phyloP scores from a whole-genome alignment of 2,888 invertebrate species.

The Cecidostiba fungosa region DNA sequence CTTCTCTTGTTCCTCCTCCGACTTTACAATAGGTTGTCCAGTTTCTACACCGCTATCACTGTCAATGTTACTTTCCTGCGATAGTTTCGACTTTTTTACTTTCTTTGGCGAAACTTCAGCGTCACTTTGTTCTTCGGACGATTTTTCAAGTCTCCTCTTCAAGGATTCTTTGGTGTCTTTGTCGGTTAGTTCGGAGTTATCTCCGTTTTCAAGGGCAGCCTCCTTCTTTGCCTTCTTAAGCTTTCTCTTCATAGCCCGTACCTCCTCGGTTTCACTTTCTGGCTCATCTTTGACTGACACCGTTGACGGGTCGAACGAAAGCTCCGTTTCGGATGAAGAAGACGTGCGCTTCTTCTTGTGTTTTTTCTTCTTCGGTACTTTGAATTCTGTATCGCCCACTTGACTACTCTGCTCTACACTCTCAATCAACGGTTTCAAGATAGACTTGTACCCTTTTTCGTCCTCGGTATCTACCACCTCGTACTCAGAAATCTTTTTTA shows the following conservation, averaged over 20 bases:
- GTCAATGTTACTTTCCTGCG: neutral
- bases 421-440: conserved; percentile 35
- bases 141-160: neutral
- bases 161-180: neutral
- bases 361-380: conserved; percentile 36
- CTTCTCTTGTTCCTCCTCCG: conserved; percentile 12
- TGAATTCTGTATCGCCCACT: neutral
- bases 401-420: neutral
- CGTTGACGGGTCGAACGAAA: conserved; percentile 26
- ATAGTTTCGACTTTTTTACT: neutral
- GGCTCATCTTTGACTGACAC: conserved; percentile 49
- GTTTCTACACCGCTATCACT: neutral
- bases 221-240: conserved; percentile 47
- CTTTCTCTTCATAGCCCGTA: conserved; percentile 32
- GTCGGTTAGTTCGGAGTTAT: neutral
- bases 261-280: conserved; percentile 53
- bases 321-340: conserved; percentile 19
- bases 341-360: conserved; percentile 28
- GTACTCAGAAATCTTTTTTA: neutral
- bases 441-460: conserved; percentile 39
- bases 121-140: neutral
- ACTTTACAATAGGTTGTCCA: neutral
- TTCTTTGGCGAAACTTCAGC: neutral
- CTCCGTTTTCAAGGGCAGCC: neutral
- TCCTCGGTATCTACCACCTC: conserved; percentile 43